phyloP scores from a whole-genome alignment of 2,113 vertebrate genomes.

The Seriola quinqueradiata region DNA sequence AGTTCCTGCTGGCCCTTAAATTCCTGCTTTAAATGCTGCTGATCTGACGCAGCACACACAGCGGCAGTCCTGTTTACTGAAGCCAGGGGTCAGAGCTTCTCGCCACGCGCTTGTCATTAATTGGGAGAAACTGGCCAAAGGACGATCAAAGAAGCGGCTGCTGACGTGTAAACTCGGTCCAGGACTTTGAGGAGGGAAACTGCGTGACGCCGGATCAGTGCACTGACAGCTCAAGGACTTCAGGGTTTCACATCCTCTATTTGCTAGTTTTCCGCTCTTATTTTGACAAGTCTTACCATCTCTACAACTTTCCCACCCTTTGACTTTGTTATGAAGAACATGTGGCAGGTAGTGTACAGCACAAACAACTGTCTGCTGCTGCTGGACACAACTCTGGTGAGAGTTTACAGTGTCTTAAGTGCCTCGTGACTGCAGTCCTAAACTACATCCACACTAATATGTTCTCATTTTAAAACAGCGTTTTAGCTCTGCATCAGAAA shows the following conservation, averaged over 20 bases:
- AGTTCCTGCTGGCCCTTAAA: conserved; percentile 51
- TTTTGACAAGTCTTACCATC: neutral
- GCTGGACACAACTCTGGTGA: neutral
- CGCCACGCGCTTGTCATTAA: conserved; percentile 62
- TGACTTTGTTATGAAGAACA: neutral
- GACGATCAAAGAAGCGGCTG: conserved; percentile 38
- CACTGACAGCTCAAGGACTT: neutral
- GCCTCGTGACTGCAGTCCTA: too few relatives aligned
- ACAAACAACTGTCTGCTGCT: neutral
- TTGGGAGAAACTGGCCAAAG: conserved; percentile 45
- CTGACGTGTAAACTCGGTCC: conserved; percentile 30
- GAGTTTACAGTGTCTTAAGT: too few relatives aligned
- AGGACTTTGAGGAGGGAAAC: conserved; percentile 18
- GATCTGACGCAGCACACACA: conserved; percentile 40
- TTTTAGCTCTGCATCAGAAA: too few relatives aligned
- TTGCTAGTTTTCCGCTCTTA: neutral
- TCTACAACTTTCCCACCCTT: neutral
- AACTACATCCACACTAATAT: too few relatives aligned
- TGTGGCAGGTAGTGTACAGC: neutral
- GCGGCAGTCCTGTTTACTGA: conserved; percentile 61
- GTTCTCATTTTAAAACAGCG: too few relatives aligned
- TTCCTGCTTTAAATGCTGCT: conserved; percentile 48
- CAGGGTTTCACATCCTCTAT: neutral
- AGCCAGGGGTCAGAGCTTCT: conserved; percentile 59
- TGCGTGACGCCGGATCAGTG: neutral